A percentile compares a stretch with the other conserved stretches of the same genome.
These are phyloP conservation scores for Bedellia somnulentella DNA, from an alignment of 2,888 invertebrate genomes.

Conservation along the genomic window DNA sequence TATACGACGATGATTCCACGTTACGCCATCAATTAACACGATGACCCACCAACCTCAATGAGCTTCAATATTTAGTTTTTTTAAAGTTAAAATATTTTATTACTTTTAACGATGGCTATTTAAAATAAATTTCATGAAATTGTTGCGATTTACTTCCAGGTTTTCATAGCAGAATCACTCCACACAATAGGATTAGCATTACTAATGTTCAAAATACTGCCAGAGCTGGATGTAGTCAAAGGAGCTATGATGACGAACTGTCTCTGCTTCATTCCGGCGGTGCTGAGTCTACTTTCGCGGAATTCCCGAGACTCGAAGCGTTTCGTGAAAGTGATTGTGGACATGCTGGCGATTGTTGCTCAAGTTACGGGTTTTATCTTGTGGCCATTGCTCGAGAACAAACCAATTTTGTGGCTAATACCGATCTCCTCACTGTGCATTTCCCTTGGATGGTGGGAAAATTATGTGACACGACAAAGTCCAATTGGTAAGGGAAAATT, in stretches of 20 bases:
- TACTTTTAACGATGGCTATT: too few species aligned
- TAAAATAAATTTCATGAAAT: too few species aligned
- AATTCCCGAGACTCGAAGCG: constrained; percentile 80
- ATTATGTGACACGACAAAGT: constrained; percentile 87
- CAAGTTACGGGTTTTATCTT: constrained; percentile 90
- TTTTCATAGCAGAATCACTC: constrained; percentile 83
- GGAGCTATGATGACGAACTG: constrained; percentile 97
- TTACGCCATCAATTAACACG: too few species aligned
- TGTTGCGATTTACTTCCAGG: too few species aligned
- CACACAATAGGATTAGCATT: constrained; percentile 87
- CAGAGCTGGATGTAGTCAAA: constrained; percentile 90
- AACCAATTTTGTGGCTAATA: constrained; percentile 80
- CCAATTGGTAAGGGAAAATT: constrained; percentile 64
- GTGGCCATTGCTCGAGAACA: constrained; percentile 84
- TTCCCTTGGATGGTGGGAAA: constrained; percentile 98
- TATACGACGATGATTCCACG: too few species aligned
- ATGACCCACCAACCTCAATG: too few species aligned
- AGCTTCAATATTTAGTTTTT: too few species aligned
- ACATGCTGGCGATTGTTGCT: constrained; percentile 82
- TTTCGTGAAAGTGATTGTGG: constrained; percentile 77
- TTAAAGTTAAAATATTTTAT: too few species aligned
- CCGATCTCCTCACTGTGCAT: constrained; percentile 83
- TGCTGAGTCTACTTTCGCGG: constrained; percentile 75
- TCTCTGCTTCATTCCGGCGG: constrained; percentile 87
- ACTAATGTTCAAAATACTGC: constrained; percentile 85